Percentiles rank a stretch among this genome's conserved stretches.
These are phyloP conservation scores for Formica aserva DNA, from an alignment of 2,888 invertebrate genomes.

Conservation along the genomic window DNA sequence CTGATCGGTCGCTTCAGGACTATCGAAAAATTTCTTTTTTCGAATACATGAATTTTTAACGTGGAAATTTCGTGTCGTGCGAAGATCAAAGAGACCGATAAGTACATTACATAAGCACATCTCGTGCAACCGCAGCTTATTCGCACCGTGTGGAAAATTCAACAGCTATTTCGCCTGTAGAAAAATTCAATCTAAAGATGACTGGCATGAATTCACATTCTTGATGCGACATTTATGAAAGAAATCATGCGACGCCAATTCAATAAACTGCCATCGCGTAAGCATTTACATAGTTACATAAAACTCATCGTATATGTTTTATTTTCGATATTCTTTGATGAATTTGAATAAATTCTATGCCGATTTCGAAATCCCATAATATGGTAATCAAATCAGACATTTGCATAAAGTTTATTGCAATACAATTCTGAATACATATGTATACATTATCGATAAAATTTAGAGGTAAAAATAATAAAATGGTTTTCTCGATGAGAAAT, in stretches of 20 bases:
- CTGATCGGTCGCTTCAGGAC: constrained; percentile 6
- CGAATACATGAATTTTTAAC: background rate
- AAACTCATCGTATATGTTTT: background rate
- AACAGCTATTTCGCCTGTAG: background rate
- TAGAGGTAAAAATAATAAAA: background rate
- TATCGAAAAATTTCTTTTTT: constrained; percentile 8
- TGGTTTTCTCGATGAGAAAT: background rate
- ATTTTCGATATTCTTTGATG: background rate
- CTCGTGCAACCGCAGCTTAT: background rate
- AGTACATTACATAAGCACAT: constrained; percentile 6
- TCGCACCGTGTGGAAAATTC: background rate
- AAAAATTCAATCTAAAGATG: background rate
- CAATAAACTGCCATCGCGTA: background rate
- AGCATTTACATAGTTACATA: background rate
- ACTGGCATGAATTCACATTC: constrained; percentile 6
- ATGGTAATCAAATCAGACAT: background rate
- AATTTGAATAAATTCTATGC: background rate
- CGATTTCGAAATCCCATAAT: background rate
- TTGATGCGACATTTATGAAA: constrained; percentile 57
- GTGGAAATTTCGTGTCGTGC: constrained; percentile 1
- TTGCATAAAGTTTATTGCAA: constrained; percentile 10
- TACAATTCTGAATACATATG: background rate
- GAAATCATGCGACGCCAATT: constrained; percentile 48
- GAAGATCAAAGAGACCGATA: constrained; percentile 22
- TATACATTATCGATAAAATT: background rate